Evolutionary conservation across 2,888 invertebrate species (phyloP).

Genomic region (Achlya flavicornis): DNA sequence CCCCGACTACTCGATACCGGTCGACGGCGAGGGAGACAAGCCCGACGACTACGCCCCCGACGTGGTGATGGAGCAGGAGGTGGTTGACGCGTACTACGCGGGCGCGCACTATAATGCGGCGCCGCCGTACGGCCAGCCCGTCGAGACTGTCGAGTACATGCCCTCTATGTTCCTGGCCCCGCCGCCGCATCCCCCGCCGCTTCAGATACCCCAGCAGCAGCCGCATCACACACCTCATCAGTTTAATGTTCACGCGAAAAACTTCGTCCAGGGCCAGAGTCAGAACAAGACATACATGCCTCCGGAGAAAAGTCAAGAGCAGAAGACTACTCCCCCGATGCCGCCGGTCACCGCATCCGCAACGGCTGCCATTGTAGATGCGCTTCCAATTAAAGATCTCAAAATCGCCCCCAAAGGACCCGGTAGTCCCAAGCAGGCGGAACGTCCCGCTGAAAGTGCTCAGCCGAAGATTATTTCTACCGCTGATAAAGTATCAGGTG

Average conservation of each 20-base stretch:
- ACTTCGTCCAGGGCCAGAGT: slow-evolving; percentile 75
- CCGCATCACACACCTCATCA: slow-evolving; percentile 71
- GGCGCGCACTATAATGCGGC: slow-evolving; percentile 67
- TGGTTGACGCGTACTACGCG: slow-evolving; percentile 77
- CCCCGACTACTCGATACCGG: slow-evolving; percentile 74
- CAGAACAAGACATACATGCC: slow-evolving; percentile 56
- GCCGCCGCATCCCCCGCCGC: slow-evolving; percentile 63
- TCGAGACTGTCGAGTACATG: slow-evolving; percentile 73
- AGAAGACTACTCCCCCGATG: slow-evolving; percentile 43
- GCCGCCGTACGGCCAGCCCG: slow-evolving; percentile 69
- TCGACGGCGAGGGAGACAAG: slow-evolving; percentile 75
- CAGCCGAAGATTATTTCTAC: slow-evolving; percentile 49
- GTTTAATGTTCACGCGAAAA: slow-evolving; percentile 80
- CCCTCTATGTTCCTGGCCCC: slow-evolving; percentile 75
- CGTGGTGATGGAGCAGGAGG: slow-evolving; percentile 78
- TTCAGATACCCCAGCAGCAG: slow-evolving; percentile 55
- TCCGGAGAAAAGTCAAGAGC: slow-evolving; percentile 62
- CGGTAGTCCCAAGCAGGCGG: slow-evolving; percentile 67
- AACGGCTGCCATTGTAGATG: slow-evolving; percentile 56
- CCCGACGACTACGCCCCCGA: slow-evolving; percentile 78
- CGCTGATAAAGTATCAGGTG: slow-evolving; percentile 56
- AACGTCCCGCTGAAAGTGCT: slow-evolving; percentile 46
- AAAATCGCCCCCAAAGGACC: slow-evolving; percentile 67
- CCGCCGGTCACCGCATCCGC: slow-evolving; percentile 49
- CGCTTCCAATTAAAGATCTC: slow-evolving; percentile 73